A percentile compares a stretch with the other conserved stretches of the same genome.
These are phyloP conservation scores for Hirtodrosophila cameraria DNA, from an alignment of 2,888 invertebrate species.

Conservation along the genomic window DNA sequence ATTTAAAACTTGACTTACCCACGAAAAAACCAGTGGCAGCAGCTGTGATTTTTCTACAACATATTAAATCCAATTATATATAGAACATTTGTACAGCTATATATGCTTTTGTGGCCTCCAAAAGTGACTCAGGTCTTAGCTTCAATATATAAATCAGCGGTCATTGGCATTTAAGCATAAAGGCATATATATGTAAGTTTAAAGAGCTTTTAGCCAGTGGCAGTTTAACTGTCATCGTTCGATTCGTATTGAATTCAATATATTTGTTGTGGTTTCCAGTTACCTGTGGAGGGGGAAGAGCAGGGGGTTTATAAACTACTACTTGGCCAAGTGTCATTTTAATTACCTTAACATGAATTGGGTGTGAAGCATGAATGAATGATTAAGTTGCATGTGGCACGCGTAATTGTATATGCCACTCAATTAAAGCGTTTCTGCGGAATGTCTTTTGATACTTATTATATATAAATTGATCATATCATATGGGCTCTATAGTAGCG, in stretches of 20 bases:
- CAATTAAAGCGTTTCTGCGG: conserved; percentile 5
- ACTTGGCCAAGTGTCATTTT: conserved; percentile 41
- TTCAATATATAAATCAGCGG: conserved; percentile 22
- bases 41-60: conserved; percentile 26
- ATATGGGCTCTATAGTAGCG: conserved; percentile 15
- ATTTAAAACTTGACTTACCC: not conserved
- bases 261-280: conserved; percentile 41
- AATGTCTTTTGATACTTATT: not conserved
- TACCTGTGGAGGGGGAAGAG: conserved; percentile 25
- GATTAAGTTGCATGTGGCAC: conserved; percentile 46
- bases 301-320: not conserved
- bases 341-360: conserved; percentile 45
- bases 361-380: conserved; percentile 58
- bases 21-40: conserved; percentile 10
- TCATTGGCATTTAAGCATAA: conserved; percentile 47
- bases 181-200: conserved; percentile 11
- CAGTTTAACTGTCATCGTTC: conserved; percentile 33
- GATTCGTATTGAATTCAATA: conserved; percentile 10
- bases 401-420: conserved; percentile 34
- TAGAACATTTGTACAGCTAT: not conserved
- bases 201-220: conserved; percentile 26
- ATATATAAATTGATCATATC: not conserved
- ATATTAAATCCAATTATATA: not conserved
- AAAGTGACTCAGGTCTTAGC: not conserved
- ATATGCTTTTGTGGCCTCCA: conserved; percentile 1